Evolutionary conservation across 1,140 invertebrate species (phyloP).

Genomic region (Tetramorium simillimum): DNA sequence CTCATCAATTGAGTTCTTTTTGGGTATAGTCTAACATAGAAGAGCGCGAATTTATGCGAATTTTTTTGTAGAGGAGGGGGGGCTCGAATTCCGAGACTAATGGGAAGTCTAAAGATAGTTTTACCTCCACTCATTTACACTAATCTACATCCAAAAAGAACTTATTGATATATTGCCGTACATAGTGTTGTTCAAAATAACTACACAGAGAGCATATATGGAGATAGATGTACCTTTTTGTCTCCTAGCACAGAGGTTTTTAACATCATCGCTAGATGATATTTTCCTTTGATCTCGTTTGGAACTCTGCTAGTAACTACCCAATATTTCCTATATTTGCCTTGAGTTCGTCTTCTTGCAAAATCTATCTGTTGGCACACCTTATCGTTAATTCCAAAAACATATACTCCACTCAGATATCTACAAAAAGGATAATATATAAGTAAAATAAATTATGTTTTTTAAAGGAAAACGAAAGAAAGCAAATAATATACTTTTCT

Average conservation of each 20-base stretch:
- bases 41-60: no score
- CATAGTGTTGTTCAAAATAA: no score
- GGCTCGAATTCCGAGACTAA: no score
- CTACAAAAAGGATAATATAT: slow-evolving; percentile 60
- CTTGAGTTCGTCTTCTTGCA: slow-evolving; percentile 26
- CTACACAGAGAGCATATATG: background rate
- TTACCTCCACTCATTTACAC: no score
- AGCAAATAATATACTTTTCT: slow-evolving; percentile 77
- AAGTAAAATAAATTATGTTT: background rate
- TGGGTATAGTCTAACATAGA: no score
- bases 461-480: slow-evolving; percentile 9
- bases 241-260: background rate
- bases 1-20: no score
- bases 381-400: slow-evolving; percentile 69
- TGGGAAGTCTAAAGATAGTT: no score
- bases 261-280: slow-evolving; percentile 66
- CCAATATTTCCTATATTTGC: slow-evolving; percentile 75
- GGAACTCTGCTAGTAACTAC: slow-evolving; percentile 75
- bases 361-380: slow-evolving; percentile 47
- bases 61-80: no score
- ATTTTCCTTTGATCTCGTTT: slow-evolving; percentile 60
- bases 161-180: no score
- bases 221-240: slow-evolving; percentile 57
- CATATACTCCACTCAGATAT: slow-evolving; percentile 75
- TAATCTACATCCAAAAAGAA: no score